phyloP scores from a whole-genome alignment of 2,797 vertebrate species.

The Lates japonicus region DNA sequence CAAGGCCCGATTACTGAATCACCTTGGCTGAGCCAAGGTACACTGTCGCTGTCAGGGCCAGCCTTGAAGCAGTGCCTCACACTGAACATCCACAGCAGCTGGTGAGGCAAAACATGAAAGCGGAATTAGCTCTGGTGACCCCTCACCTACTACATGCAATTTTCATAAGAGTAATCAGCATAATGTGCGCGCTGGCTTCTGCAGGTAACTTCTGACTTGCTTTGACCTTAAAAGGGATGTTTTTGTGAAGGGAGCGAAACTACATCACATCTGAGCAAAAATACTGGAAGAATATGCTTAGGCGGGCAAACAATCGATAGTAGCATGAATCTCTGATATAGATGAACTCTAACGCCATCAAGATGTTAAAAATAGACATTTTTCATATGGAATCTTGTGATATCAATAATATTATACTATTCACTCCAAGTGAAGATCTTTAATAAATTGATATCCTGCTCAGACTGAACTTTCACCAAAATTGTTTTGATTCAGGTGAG shows the following conservation, averaged over 20 bases:
- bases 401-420: background rate
- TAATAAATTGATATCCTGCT: conserved; percentile 12
- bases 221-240: conserved; percentile 72
- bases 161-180: conserved; percentile 84
- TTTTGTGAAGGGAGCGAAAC: conserved; percentile 53
- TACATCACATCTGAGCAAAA: conserved; percentile 13
- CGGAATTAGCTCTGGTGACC: conserved; percentile 83
- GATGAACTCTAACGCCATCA: background rate
- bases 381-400: background rate
- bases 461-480: conserved; percentile 36
- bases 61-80: conserved; percentile 78
- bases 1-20: conserved; percentile 86
- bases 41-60: conserved; percentile 83
- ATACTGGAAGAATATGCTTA: background rate
- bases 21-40: conserved; percentile 87
- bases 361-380: background rate
- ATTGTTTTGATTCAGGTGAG: conserved; percentile 49
- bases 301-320: background rate
- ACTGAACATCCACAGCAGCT: conserved; percentile 81
- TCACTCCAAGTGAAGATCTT: conserved; percentile 11
- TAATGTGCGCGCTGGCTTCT: conserved; percentile 78
- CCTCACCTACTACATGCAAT: conserved; percentile 84
- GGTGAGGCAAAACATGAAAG: conserved; percentile 84
- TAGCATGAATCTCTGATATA: background rate
- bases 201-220: conserved; percentile 64